Base-by-base conservation (phyloP, 92 coral and sea anemone species). In the Plumapathes pennacea region DNA sequence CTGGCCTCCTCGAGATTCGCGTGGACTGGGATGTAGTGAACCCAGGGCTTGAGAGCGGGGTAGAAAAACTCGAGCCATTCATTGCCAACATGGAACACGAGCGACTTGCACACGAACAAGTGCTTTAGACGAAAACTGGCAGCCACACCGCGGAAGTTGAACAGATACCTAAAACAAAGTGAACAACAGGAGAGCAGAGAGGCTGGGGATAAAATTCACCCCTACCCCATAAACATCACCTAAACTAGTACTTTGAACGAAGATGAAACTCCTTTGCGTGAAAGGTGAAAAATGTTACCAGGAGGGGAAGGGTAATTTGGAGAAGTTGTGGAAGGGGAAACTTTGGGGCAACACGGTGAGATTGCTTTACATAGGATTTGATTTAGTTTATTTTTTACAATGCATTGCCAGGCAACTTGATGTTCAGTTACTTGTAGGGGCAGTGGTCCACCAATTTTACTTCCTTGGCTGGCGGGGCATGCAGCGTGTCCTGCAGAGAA, bases 41-140 rank as follows among this genome's bases (percentile, higher is more conserved):
- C 87, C 99, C 99, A 94, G 25, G 99, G 99, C 69, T 81, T 89
- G 15, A 94, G 86, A 28, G 99, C 99, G 3, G 72, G 82, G 57
- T 94, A 94, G 64, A 94, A 94, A 65, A 94, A 94, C 50, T 94
- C 99, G 32, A 74, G 77, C 99, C 99, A 94, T 46, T 89, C 95
- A 15, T 84, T 85, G 2, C 99, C 99, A 7, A 94, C 99, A 36
- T 94, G 99, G 56, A 94, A 94, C 22, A 94, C 99, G 58, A 89
- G 57, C 4, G 99, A 88, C 57, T 90, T 90, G 62, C 99, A 94
- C 33, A 94, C 52, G 45, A 94, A 94, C 1, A 94, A 84, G 62
- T 94, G 99, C 71, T 94, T 94, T 70, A 62, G 85, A n/a, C 99
- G 90, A 51, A 94, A 94, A 78, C 99, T 94, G 12, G 99, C 99